These are phyloP conservation scores for Sphinx pinastri DNA, from an alignment of 2,888 invertebrate genomes.

Conservation along the genomic window DNA sequence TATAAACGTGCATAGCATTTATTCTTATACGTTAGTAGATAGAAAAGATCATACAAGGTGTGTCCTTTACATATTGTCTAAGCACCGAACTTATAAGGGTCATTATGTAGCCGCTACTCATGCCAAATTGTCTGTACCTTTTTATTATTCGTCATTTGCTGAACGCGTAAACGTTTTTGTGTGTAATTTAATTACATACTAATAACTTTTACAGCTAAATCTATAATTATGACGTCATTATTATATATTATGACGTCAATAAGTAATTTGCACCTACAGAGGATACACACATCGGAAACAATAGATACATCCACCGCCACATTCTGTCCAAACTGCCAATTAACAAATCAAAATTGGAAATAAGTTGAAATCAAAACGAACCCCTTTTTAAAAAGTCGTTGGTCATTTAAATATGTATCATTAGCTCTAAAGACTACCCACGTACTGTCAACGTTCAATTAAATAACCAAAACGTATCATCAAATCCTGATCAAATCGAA, in stretches of 20 bases:
- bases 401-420: conserved; percentile 55
- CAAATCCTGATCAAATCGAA: conserved; percentile 34
- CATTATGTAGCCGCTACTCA: too few relatives aligned
- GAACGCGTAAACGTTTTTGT: too few relatives aligned
- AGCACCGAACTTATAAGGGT: too few relatives aligned
- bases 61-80: too few relatives aligned
- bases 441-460: conserved; percentile 64
- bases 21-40: too few relatives aligned
- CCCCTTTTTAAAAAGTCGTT: conserved; percentile 45
- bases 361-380: conserved; percentile 36
- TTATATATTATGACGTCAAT: conserved; percentile 21
- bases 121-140: too few relatives aligned
- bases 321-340: conserved; percentile 40
- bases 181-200: too few relatives aligned
- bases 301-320: conserved; percentile 31
- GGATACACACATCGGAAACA: conserved; percentile 16
- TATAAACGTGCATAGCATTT: too few relatives aligned
- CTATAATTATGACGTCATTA: not conserved
- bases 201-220: not conserved
- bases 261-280: conserved; percentile 37
- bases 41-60: too few relatives aligned
- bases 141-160: too few relatives aligned
- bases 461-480: conserved; percentile 58
- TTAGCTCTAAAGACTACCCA: conserved; percentile 52
- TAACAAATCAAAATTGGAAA: conserved; percentile 37